Evolutionary conservation across 2,797 vertebrate genomes (phyloP), one percentile per base, ranked within the genome.

Genomic region (Poeciliopsis paucimaculata): DNA sequence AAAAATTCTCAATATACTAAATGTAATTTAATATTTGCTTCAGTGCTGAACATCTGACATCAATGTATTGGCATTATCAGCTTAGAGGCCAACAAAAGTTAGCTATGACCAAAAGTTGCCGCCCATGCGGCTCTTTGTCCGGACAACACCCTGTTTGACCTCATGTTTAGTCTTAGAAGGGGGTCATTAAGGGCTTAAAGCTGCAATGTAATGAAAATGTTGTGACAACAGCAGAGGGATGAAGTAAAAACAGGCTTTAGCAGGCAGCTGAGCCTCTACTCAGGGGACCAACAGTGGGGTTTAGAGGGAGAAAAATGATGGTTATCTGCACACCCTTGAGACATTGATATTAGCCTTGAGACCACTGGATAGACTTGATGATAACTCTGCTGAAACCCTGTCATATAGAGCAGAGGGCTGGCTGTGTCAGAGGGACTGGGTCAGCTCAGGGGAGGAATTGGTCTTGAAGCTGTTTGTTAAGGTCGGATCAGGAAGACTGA

Each of bases 141-240:
- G 70, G 85, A 76, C 78, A 77, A 90, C 92, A 89, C 93, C 91
- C 89, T 86, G 90, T 82, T 86, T 92, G 88, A 92, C 93, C 93
- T 85, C 88, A 18, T 93, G 92, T 94, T 93, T 92, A 93, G 91
- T 93, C 91, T 92, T 85, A 60, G 72, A 87, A 85, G 88, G 75
- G 84, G 90, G 84, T 91, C 90, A 86, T 93, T 94, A 92, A 82
- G 84, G 82, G 91, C 92, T 93, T 89, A 87, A 70, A 87, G 93
- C 89, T 90, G 92, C 90, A 76, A 89, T 89, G 87, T 94, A 93
- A 95, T 94, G 91, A 93, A 94, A 93, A 94, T 93, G 92, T 94
- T 94, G 93, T 93, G 91, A 90, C 92, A 90, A 92, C 90, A 91
- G 89, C 84, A 89, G 34, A 88, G 86, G 89, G 89, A 86, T 78